Evolutionary conservation across 2,888 invertebrate species (phyloP).

Genomic region (Dysmachus trigonus): DNA sequence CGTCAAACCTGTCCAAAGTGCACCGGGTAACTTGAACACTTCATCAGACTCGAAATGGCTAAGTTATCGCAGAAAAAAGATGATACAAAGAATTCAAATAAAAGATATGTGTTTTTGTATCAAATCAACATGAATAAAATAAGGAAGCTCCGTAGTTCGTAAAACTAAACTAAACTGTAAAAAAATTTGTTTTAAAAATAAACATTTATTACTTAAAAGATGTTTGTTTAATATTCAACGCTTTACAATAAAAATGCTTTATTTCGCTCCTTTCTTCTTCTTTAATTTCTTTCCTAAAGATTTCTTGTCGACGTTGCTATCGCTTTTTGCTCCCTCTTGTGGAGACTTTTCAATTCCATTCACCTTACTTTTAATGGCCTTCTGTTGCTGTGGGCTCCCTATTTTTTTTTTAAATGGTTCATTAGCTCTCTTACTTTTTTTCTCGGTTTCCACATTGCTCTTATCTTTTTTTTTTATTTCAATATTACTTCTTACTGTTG

Average conservation of each 20-base stretch:
- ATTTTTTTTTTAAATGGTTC: not conserved
- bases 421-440: not conserved
- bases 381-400: not conserved
- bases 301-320: not conserved
- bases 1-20: too few species aligned
- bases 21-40: too few species aligned
- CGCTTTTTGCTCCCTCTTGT: not conserved
- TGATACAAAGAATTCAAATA: too few species aligned
- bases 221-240: not conserved
- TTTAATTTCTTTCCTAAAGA: slow-evolving; percentile 50
- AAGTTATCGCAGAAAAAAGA: too few species aligned
- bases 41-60: too few species aligned
- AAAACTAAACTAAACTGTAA: not conserved
- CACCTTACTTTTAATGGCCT: not conserved
- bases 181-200: not conserved
- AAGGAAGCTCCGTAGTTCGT: too few species aligned
- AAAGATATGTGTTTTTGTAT: too few species aligned
- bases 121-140: too few species aligned
- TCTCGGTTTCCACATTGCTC: not conserved
- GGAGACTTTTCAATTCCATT: not conserved
- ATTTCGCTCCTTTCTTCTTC: slow-evolving; percentile 52
- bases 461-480: not conserved
- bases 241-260: not conserved
- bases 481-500: not conserved
- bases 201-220: not conserved